Evolutionary conservation across 2,797 vertebrate genomes (phyloP), one percentile per base, ranked within the genome.

Genomic region (Rhabdophis nuchalis): DNA sequence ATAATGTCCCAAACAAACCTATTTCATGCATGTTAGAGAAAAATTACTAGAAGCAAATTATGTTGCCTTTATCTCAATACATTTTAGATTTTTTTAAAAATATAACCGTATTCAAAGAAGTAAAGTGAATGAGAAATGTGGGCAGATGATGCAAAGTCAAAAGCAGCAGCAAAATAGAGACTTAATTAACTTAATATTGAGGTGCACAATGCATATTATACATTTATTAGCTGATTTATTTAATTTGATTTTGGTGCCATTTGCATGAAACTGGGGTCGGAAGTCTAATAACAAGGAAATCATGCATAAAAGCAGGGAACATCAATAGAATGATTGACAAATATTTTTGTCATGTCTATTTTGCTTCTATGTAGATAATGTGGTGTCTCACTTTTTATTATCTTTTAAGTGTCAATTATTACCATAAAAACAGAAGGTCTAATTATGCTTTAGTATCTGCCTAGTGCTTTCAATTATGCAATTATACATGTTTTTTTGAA

Each of bases 361-460:
- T 77, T 50, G 56, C 61, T 91, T 54, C 29, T 46, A 61, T 53
- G 29, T 52, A 61, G 29, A 92, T 85, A 88, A 12, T 0, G 9
- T 58, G 3, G 5, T 2, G 29, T 89, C 88, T 90, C 5, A 87
- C 92, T 92, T 92, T 82, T 61, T 41, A 6, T 5, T n/a, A 5
- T 54, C 93, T 93, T 90, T 90, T 90, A 85, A 72, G 53, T 57
- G 46, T 85, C 41, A 88, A 50, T 77, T 57, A 90, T 93, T 82
- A 1, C 8, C 88, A 58, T 85, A 92, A 92, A 90, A 57, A 92
- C 18, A 93, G 64, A 93, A 86, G 20, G 0, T 2, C 1, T 90
- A 90, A 50, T 92, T 32, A 68, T 7, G 14, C 89, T 95, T 89
- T 94, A 18, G 88, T 85, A 92, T 58, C 2, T 0, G 52, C 85